Evolutionary conservation across 2,888 invertebrate genomes (phyloP).

Genomic region (Calliphora vomitoria): DNA sequence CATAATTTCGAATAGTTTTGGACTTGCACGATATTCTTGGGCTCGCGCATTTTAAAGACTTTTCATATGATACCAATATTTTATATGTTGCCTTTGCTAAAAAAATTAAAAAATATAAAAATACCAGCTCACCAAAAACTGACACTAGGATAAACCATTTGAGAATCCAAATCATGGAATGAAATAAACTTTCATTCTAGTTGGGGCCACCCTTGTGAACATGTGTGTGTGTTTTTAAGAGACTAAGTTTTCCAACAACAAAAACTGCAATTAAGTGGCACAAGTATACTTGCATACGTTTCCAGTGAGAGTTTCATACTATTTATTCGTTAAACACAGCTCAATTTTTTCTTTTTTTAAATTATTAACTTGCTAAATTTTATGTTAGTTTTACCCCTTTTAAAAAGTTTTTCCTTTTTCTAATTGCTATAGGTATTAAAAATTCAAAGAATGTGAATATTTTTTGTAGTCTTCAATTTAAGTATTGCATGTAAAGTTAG

Average conservation of each 20-base stretch:
- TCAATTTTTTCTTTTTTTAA: conserved; percentile 24
- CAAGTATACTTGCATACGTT: conserved; percentile 3
- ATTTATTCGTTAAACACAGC: not conserved
- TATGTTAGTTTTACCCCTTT: conserved; percentile 34
- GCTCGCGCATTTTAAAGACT: too few relatives aligned
- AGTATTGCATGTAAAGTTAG: conserved; percentile 26
- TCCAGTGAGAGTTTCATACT: not conserved
- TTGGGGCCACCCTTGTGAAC: too few relatives aligned
- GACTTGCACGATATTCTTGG: too few relatives aligned
- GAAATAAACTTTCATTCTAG: too few relatives aligned
- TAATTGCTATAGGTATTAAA: conserved; percentile 56
- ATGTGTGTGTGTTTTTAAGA: not conserved
- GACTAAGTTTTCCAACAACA: not conserved
- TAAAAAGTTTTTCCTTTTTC: conserved; percentile 27
- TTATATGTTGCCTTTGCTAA: too few relatives aligned
- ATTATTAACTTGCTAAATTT: conserved; percentile 51
- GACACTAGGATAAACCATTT: too few relatives aligned
- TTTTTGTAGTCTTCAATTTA: conserved; percentile 14
- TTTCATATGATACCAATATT: too few relatives aligned
- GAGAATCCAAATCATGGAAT: too few relatives aligned
- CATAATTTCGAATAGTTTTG: too few relatives aligned
- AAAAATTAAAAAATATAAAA: too few relatives aligned
- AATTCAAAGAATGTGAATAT: conserved; percentile 31
- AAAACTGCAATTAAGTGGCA: conserved; percentile 42
- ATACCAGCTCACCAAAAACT: too few relatives aligned